Conservation (phyloP, 2,113 vertebrate genomes). For the Aythya baeri region DNA sequence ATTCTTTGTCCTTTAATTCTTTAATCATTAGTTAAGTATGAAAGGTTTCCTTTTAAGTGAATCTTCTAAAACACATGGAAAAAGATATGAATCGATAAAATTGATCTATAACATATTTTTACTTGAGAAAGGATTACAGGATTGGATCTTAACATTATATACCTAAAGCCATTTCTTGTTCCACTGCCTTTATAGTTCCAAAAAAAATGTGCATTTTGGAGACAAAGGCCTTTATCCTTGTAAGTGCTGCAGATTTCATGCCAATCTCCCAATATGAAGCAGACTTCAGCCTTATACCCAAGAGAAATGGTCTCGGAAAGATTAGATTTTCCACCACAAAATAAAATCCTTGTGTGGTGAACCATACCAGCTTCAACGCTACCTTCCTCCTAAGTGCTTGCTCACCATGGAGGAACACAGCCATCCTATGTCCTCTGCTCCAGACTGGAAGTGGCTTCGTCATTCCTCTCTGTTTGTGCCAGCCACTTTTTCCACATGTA, state of each 20-base stretch:
- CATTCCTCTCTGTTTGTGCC: neutral
- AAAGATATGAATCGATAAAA: slow-evolving; percentile 4
- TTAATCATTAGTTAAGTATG: neutral
- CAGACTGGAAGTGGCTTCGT: neutral
- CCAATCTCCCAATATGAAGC: slow-evolving; percentile 63
- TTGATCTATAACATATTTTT: slow-evolving; percentile 14
- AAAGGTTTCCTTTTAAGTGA: neutral
- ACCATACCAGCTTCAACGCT: neutral
- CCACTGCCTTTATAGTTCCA: slow-evolving; percentile 1
- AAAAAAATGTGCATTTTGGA: slow-evolving; percentile 24
- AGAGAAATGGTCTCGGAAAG: slow-evolving; percentile 29
- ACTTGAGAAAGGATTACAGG: slow-evolving; percentile 38
- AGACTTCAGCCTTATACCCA: slow-evolving; percentile 35
- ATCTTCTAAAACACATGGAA: neutral
- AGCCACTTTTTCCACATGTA: neutral
- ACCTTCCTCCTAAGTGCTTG: neutral
- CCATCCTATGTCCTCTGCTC: neutral
- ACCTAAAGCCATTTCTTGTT: slow-evolving; percentile 41
- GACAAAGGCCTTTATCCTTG: slow-evolving; percentile 61
- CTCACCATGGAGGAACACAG: neutral
- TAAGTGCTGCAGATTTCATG: slow-evolving; percentile 50
- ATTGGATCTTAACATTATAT: neutral
- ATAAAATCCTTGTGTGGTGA: slow-evolving; percentile 18
- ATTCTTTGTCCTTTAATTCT: neutral
- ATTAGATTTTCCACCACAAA: slow-evolving; percentile 51